phyloP scores from a whole-genome alignment of 2,113 vertebrate genomes.

The Thalassarche chlororhynchos region DNA sequence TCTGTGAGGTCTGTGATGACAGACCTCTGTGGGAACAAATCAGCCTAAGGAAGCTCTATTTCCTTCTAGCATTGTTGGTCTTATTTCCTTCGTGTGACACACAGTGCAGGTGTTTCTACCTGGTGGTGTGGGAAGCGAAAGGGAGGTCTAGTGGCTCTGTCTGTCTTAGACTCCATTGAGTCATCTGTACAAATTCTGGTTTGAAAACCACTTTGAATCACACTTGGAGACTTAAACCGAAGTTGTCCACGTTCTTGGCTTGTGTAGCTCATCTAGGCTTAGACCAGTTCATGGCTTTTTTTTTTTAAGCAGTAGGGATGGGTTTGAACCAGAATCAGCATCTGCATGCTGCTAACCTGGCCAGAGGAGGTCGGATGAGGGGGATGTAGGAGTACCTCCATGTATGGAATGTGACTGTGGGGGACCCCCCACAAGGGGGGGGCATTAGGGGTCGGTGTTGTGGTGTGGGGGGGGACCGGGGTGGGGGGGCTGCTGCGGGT shows the following conservation, averaged over 20 bases:
- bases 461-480: not conserved
- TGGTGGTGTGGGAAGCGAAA: not conserved
- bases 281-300: too few species aligned
- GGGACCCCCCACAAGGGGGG: too few species aligned
- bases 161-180: not conserved
- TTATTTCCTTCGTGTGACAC: accelerated
- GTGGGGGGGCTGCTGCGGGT: too few species aligned
- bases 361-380: not conserved
- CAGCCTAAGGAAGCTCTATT: not conserved
- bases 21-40: too few species aligned
- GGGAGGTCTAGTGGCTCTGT: not conserved
- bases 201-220: not conserved
- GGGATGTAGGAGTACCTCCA: accelerated
- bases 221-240: accelerated
- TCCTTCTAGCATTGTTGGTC: not conserved
- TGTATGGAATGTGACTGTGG: accelerated
- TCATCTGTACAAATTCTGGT: not conserved
- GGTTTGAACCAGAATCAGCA: not conserved
- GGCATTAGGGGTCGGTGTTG: not conserved
- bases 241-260: too few species aligned
- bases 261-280: not conserved
- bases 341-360: not conserved
- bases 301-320: not conserved
- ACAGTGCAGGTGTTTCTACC: not conserved
- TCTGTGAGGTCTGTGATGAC: not conserved